phyloP scores from a whole-genome alignment of 2,797 vertebrate genomes.

The Distichodus sexfasciatus region DNA sequence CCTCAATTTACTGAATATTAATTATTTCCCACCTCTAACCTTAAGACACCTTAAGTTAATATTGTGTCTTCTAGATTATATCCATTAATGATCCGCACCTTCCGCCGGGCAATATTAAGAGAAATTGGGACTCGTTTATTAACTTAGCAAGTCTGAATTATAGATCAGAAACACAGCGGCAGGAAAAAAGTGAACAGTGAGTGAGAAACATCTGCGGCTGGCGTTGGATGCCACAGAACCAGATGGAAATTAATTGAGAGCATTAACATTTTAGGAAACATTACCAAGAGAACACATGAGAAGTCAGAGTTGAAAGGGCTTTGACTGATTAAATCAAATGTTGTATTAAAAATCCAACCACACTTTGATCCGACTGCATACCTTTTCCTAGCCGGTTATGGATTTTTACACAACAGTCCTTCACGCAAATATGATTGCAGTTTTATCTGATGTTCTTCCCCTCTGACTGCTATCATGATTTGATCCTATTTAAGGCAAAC shows the following conservation, averaged over 20 bases:
- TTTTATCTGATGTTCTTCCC: neutral
- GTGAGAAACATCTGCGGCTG: slow-evolving; percentile 26
- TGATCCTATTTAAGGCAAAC: slow-evolving; percentile 4
- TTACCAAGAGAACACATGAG: slow-evolving; percentile 10
- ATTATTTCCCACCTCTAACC: no score
- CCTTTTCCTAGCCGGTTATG: neutral
- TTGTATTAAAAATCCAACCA: neutral
- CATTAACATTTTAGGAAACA: slow-evolving; percentile 25
- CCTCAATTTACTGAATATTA: no score
- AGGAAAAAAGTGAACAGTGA: neutral
- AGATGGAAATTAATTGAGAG: slow-evolving; percentile 30
- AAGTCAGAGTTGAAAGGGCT: slow-evolving; percentile 1
- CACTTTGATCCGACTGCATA: neutral
- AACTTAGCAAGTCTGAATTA: neutral
- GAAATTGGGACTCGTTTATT: neutral
- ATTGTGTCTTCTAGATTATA: neutral
- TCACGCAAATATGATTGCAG: neutral
- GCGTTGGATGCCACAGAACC: slow-evolving; percentile 1
- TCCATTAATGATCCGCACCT: neutral
- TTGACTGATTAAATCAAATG: neutral
- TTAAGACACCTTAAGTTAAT: no score
- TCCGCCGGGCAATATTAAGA: neutral
- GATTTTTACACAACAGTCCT: neutral
- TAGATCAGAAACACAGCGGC: neutral
- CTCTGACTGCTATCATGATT: neutral